These are phyloP conservation scores for Plecotus auritus DNA, from an alignment of 2,113 vertebrate genomes.

Conservation along the genomic window DNA sequence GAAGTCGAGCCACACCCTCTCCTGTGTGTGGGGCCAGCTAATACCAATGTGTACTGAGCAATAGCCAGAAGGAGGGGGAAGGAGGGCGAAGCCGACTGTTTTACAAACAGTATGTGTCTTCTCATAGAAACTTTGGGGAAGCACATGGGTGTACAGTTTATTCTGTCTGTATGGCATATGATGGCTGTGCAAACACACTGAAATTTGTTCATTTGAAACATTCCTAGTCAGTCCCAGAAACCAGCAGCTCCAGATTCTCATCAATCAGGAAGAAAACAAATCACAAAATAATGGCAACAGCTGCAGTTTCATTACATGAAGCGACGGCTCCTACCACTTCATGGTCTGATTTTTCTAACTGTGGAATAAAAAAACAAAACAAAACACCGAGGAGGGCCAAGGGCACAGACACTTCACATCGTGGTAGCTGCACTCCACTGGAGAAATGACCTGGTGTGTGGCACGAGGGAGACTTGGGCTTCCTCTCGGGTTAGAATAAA, in stretches of 20 bases:
- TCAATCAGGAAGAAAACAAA: not conserved
- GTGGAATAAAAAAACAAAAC: not conserved
- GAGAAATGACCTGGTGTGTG: not conserved
- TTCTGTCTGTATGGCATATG: not conserved
- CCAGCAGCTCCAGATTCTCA: not conserved
- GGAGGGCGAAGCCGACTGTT: not conserved
- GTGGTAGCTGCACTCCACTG: not conserved
- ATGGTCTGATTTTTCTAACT: not conserved
- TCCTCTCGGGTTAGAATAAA: not conserved
- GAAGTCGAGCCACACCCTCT: accelerated
- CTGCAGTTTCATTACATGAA: not conserved
- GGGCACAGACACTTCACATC: accelerated
- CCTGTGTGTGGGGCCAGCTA: accelerated
- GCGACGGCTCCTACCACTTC: not conserved
- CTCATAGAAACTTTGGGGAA: not conserved
- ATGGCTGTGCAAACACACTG: accelerated
- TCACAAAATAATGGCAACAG: not conserved
- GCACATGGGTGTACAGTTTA: accelerated
- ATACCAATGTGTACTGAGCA: accelerated
- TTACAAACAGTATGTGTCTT: not conserved
- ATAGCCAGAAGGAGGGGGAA: not conserved
- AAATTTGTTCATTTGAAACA: not conserved
- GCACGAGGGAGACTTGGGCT: not conserved
- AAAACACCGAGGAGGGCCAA: accelerated
- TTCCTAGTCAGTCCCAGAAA: not conserved